A percentile compares a stretch with the other conserved stretches of the same genome.
Evolutionary conservation across 2,888 invertebrate species (phyloP).

Genomic region (Nemotelus nigrinus): DNA sequence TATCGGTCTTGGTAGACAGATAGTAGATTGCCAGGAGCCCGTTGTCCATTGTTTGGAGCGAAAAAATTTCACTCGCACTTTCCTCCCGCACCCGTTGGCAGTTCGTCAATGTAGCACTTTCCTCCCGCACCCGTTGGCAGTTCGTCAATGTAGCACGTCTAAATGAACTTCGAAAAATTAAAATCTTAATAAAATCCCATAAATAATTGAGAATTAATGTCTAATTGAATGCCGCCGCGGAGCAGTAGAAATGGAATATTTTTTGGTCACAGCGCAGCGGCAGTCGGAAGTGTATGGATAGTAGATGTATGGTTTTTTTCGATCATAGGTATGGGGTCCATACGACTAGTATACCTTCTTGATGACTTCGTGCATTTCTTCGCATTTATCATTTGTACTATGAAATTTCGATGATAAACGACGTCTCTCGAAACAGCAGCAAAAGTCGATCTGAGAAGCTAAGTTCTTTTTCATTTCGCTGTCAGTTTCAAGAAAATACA

Average conservation of each 20-base stretch:
- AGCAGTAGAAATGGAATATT: too few relatives aligned
- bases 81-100: too few relatives aligned
- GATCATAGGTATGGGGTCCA: too few relatives aligned
- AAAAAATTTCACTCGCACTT: constrained; percentile 1
- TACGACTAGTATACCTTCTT: too few relatives aligned
- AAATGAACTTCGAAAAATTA: neutral
- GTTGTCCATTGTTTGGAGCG: neutral
- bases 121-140: too few relatives aligned
- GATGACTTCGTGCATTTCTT: neutral
- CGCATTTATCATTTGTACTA: constrained; percentile 16
- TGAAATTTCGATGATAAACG: constrained; percentile 34
- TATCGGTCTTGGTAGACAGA: too few relatives aligned
- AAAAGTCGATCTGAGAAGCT: neutral
- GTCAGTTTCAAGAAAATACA: neutral
- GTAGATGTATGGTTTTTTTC: too few relatives aligned
- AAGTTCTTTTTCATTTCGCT: neutral
- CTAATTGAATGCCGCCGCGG: constrained; percentile 14
- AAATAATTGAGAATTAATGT: constrained; percentile 35
- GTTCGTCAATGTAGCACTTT: too few relatives aligned
- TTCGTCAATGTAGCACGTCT: neutral
- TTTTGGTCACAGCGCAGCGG: too few relatives aligned
- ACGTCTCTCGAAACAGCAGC: constrained; percentile 24
- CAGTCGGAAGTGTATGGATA: too few relatives aligned
- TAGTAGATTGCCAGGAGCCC: too few relatives aligned
- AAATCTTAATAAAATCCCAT: constrained; percentile 35